phyloP scores from a whole-genome alignment of 2,113 vertebrate species.

The Parotia lawesii region DNA sequence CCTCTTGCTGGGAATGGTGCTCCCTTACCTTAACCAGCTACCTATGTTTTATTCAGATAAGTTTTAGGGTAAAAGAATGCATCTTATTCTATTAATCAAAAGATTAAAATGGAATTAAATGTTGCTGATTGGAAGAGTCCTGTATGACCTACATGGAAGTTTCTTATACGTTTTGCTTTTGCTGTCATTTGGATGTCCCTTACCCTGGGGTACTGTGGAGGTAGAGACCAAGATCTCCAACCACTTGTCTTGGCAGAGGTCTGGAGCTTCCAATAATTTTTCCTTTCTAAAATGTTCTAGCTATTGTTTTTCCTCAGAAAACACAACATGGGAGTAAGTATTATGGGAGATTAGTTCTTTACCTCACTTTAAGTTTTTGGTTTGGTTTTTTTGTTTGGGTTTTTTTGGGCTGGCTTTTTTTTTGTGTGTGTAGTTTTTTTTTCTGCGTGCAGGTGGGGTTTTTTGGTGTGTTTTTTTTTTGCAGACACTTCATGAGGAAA shows the following conservation, averaged over 20 bases:
- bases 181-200: background rate
- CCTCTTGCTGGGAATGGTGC: background rate
- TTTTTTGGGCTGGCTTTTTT: background rate
- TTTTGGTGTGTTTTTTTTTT: background rate
- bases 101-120: background rate
- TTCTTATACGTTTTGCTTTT: background rate
- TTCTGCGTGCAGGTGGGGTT: background rate
- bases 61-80: background rate
- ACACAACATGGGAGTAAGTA: background rate
- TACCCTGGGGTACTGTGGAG: background rate
- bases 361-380: background rate
- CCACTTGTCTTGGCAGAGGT: background rate
- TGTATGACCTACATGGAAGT: background rate
- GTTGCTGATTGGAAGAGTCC: background rate
- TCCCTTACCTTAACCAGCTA: background rate
- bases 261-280: background rate
- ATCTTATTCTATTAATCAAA: background rate
- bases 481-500: background rate
- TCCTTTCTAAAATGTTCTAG: background rate
- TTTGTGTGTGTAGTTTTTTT: too few species aligned
- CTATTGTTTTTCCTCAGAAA: background rate
- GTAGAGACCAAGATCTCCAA: background rate
- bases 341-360: background rate
- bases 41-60: background rate
- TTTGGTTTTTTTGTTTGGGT: background rate